These are phyloP conservation scores for Onychostoma macrolepis DNA, from an alignment of 2,113 vertebrate species.

Conservation along the genomic window DNA sequence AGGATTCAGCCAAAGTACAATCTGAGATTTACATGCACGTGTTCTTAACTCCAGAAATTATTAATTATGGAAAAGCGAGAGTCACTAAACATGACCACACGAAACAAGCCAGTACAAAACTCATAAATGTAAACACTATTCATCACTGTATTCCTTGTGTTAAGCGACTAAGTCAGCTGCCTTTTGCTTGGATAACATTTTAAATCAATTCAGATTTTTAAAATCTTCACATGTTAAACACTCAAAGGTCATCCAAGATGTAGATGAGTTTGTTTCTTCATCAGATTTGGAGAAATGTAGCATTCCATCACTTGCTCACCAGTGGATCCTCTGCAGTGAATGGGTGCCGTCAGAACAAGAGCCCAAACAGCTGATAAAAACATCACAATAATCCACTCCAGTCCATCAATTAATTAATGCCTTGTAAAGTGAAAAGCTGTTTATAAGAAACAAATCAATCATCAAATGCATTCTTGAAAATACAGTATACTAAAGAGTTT, in stretches of 20 bases:
- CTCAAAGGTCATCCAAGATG: neutral
- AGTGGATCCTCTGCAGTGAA: too few species aligned
- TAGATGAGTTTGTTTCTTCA: neutral
- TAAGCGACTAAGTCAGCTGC: neutral
- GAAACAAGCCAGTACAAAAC: slow-evolving; percentile 19
- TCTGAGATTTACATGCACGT: neutral
- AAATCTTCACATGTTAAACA: neutral
- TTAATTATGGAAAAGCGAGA: slow-evolving; percentile 13
- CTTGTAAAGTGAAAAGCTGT: too few species aligned
- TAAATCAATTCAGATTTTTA: neutral
- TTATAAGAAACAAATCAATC: too few species aligned
- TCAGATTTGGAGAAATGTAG: neutral
- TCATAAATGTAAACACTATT: slow-evolving; percentile 15
- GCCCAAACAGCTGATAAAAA: too few species aligned
- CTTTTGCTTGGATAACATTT: neutral
- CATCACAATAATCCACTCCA: too few species aligned
- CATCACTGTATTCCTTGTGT: neutral
- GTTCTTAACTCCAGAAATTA: neutral
- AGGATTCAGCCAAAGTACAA: neutral
- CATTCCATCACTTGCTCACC: neutral
- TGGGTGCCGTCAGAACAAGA: too few species aligned
- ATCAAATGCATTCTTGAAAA: too few species aligned
- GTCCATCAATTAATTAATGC: too few species aligned
- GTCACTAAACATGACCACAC: neutral
- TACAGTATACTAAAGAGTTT: too few species aligned